Evolutionary conservation across 2,113 vertebrate species (phyloP).

Genomic region (Epinephelus moara): DNA sequence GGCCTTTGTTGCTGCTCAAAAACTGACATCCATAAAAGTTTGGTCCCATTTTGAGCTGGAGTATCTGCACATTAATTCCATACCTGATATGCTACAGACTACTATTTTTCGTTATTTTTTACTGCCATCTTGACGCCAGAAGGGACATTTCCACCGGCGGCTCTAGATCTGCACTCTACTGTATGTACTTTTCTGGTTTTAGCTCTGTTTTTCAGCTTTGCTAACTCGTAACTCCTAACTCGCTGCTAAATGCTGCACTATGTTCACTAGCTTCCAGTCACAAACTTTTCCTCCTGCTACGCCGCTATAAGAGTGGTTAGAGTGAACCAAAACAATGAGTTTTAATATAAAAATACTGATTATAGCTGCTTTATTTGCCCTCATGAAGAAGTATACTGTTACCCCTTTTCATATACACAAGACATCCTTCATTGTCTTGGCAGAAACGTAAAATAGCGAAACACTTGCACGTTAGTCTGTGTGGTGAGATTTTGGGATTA

Average conservation of each 20-base stretch:
- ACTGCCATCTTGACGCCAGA: too few relatives aligned
- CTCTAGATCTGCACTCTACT: too few relatives aligned
- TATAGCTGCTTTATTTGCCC: not conserved
- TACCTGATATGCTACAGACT: too few relatives aligned
- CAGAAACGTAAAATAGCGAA: not conserved
- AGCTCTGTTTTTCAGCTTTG: not conserved
- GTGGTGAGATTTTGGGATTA: not conserved
- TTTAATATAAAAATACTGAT: not conserved
- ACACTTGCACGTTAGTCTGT: not conserved
- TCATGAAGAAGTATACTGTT: not conserved
- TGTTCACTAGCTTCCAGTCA: not conserved
- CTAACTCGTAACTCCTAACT: too few relatives aligned
- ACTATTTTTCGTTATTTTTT: too few relatives aligned
- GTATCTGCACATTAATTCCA: too few relatives aligned
- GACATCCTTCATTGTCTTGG: not conserved
- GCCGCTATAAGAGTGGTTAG: not conserved
- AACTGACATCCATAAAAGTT: too few relatives aligned
- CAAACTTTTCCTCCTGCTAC: not conserved
- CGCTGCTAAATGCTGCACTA: not conserved
- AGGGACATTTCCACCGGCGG: too few relatives aligned
- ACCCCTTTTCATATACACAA: not conserved
- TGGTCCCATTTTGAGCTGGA: too few relatives aligned
- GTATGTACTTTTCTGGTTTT: not conserved
- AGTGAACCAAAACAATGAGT: not conserved
- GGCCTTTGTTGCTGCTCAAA: too few relatives aligned